Evolutionary conservation across 2,113 vertebrate species (phyloP).

Genomic region (Tragelaphus scriptus): DNA sequence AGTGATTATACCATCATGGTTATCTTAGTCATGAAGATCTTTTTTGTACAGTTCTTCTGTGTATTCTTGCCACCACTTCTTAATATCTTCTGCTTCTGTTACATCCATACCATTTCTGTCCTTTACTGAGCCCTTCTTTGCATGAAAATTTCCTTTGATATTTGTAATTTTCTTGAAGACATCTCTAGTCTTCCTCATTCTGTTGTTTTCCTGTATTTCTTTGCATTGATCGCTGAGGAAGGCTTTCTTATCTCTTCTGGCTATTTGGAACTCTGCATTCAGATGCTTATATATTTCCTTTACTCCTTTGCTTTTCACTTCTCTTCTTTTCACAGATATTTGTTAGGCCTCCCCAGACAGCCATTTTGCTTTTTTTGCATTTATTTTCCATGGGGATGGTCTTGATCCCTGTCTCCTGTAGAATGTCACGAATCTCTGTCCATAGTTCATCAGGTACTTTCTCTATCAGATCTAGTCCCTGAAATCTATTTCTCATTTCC

Average conservation of each 20-base stretch:
- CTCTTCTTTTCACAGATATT: background rate
- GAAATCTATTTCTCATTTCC: background rate
- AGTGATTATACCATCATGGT: background rate
- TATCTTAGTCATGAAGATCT: background rate
- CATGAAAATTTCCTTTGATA: background rate
- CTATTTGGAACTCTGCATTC: background rate
- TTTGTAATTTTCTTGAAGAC: background rate
- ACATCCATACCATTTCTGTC: background rate
- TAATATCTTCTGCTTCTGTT: background rate
- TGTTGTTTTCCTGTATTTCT: background rate
- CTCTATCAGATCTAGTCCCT: background rate
- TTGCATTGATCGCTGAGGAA: background rate
- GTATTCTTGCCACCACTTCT: background rate
- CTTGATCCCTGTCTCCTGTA: background rate
- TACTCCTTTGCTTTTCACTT: background rate
- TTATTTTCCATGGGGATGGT: background rate
- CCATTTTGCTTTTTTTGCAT: background rate
- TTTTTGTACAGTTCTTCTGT: background rate
- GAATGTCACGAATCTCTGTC: background rate
- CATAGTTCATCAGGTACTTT: background rate
- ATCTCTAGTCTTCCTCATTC: background rate
- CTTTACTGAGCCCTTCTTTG: background rate
- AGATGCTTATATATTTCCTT: background rate
- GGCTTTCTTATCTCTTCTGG: background rate
- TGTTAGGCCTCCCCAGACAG: background rate